Evolutionary conservation across 1,140 invertebrate species (phyloP), one percentile per base, ranked within the genome.

Genomic region (Penaeus japonicus): DNA sequence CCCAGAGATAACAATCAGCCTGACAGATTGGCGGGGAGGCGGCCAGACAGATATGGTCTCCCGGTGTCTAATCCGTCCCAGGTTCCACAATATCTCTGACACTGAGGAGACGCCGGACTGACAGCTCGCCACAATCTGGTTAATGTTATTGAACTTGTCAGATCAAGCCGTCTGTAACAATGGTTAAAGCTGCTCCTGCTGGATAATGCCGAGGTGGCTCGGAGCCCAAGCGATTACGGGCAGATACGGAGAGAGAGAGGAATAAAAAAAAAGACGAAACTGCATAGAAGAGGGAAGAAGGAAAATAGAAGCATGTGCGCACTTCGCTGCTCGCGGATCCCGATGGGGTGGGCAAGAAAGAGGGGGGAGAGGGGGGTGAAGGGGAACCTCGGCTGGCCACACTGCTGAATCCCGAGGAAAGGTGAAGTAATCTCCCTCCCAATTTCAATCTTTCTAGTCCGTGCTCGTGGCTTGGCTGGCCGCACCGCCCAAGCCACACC

Each of bases 51-150:
- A 47, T 47, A 47, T 47, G 47, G 47, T 47, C 47, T 47, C 47
- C 47, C 15, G 47, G 47, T 47, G 47, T 47, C 47, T 47, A 47
- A 47, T 12, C 47, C 47, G 47, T 47, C 47, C 47, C 47, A 47
- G 47, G 47, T 47, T 47, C 47, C 47, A 47, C 47, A 47, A 47
- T 47, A 47, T 47, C 47, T 47, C 77, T 81, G 79, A 81, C 85
- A 57, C 85, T 81, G 78, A 81, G 78, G 47, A 55, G 85, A 87
- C 85, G 32, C 24, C 12, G 35, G 78, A 81, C 27, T 27, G 85
- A 87, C 85, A 87, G 57, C 85, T 86, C 32, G 55, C 78, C 62
- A 81, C 78, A 81, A 87, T 87, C 85, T 81, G 85, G 78, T 87
- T 80, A 81, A 47, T 55, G 59, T 81, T 53, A 81, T 87, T 87